A percentile compares a stretch with the other conserved stretches of the same genome.
phyloP scores from a whole-genome alignment of 1,140 invertebrate species.

The Aleiodes sp. region DNA sequence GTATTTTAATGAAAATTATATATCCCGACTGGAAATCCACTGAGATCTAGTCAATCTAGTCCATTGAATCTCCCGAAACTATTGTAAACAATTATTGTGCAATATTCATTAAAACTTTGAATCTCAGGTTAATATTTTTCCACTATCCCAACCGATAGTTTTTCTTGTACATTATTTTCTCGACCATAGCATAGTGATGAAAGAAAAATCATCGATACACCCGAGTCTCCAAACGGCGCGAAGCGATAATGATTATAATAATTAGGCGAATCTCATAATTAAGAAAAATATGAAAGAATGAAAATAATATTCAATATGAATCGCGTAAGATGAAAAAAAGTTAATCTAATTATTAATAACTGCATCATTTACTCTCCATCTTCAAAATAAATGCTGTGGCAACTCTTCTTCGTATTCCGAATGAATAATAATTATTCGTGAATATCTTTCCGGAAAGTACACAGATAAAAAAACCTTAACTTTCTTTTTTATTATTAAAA shows the following conservation, averaged over 20 bases:
- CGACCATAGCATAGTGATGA: background rate
- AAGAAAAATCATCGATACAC: too few relatives aligned
- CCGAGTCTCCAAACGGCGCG: constrained; percentile 20
- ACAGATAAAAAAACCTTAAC: too few relatives aligned
- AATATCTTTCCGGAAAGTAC: too few relatives aligned
- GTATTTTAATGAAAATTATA: too few relatives aligned
- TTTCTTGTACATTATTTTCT: background rate
- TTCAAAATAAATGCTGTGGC: too few relatives aligned
- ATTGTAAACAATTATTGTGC: background rate
- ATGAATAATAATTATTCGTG: too few relatives aligned
- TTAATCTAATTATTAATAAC: constrained; percentile 14
- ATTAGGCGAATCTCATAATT: constrained; percentile 19
- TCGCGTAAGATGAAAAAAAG: background rate
- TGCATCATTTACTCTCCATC: too few relatives aligned
- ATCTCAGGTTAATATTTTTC: too few relatives aligned
- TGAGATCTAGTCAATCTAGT: constrained; percentile 31
- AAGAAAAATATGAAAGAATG: background rate
- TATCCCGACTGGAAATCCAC: too few relatives aligned
- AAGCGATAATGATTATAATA: background rate
- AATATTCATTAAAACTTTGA: background rate
- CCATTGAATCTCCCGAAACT: background rate
- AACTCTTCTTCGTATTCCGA: too few relatives aligned
- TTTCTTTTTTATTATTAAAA: too few relatives aligned
- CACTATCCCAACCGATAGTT: background rate
- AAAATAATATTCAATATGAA: constrained; percentile 11